These are phyloP conservation scores for Pterostichus madidus DNA, from an alignment of 2,888 invertebrate genomes.

Conservation along the genomic window DNA sequence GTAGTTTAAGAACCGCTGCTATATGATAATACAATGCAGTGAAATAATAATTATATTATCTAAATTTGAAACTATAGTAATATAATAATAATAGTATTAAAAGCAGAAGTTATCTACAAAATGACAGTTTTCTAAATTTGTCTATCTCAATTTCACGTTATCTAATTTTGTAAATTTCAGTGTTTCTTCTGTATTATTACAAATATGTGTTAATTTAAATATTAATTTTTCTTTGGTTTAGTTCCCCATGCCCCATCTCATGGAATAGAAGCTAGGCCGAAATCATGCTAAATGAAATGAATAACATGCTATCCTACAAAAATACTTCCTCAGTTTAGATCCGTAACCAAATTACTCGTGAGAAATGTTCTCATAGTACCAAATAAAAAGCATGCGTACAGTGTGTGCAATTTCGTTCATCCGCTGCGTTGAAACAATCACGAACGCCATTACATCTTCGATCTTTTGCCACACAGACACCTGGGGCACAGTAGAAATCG, in stretches of 20 bases:
- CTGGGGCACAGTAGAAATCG: constrained; percentile 83
- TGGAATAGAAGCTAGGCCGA: constrained; percentile 2
- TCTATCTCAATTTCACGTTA: neutral
- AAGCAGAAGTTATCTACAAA: no score
- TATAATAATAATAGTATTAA: no score
- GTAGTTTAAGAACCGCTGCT: no score
- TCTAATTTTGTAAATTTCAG: neutral
- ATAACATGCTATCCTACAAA: constrained; percentile 21
- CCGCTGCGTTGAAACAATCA: constrained; percentile 81
- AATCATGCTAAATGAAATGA: constrained; percentile 43
- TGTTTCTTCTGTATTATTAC: neutral
- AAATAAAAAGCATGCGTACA: constrained; percentile 67
- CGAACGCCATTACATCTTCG: constrained; percentile 79
- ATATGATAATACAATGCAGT: no score
- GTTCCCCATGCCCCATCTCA: constrained; percentile 18
- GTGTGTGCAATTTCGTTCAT: constrained; percentile 79
- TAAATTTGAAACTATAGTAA: no score
- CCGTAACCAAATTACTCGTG: constrained; percentile 27
- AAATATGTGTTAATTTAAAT: neutral
- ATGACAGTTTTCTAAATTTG: no score
- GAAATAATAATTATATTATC: no score
- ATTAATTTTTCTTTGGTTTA: constrained; percentile 12
- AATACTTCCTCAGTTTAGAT: constrained; percentile 33
- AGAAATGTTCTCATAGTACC: constrained; percentile 40
- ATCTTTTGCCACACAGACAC: constrained; percentile 81